Conservation (phyloP, 1,140 invertebrate genomes). For the Calephelis virginiensis region DNA sequence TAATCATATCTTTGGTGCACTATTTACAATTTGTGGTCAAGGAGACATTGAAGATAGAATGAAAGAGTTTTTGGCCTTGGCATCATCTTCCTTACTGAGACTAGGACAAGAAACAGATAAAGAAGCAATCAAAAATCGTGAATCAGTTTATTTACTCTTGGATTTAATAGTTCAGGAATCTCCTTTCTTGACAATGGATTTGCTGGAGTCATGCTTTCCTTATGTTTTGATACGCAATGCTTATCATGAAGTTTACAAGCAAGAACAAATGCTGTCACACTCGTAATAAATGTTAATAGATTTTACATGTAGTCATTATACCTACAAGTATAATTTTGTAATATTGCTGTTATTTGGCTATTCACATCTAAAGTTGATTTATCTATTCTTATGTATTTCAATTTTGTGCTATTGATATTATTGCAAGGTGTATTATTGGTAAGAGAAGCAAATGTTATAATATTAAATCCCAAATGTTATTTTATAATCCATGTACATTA, state of each 20-base stretch:
- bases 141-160: slow-evolving; percentile 96
- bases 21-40: slow-evolving; percentile 96
- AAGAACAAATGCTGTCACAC: slow-evolving; percentile 85
- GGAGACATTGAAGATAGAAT: slow-evolving; percentile 98
- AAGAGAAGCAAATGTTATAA: too few relatives aligned
- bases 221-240: slow-evolving; percentile 97
- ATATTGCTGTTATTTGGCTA: not conserved
- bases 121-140: slow-evolving; percentile 94
- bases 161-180: slow-evolving; percentile 98
- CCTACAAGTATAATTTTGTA: slow-evolving; percentile 8
- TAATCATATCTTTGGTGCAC: slow-evolving; percentile 96
- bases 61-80: slow-evolving; percentile 98
- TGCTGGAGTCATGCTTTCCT: slow-evolving; percentile 98
- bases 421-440: too few relatives aligned
- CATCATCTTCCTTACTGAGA: slow-evolving; percentile 95
- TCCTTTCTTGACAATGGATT: slow-evolving; percentile 98
- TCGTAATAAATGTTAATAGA: slow-evolving; percentile 50
- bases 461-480: too few relatives aligned
- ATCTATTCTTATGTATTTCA: not conserved
- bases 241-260: slow-evolving; percentile 96
- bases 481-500: too few relatives aligned
- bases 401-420: too few relatives aligned
- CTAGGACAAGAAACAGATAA: slow-evolving; percentile 97
- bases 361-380: not conserved
- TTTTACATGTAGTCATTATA: slow-evolving; percentile 25